Evolutionary conservation across 2,113 vertebrate genomes (phyloP).

Genomic region (Apodemus speciosus): DNA sequence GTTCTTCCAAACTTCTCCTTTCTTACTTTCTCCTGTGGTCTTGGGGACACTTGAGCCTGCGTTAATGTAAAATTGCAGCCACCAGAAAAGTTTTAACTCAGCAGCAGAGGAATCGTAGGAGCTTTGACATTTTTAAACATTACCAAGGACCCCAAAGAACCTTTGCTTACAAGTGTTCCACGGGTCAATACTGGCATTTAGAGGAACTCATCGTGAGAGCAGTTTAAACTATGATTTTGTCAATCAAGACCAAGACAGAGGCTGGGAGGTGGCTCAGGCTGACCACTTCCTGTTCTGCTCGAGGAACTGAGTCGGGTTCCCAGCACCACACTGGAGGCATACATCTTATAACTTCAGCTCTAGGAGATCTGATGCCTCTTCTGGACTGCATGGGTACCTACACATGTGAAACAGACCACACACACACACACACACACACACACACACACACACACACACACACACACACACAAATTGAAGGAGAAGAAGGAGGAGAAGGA

Average conservation of each 20-base stretch:
- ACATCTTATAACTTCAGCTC: not conserved
- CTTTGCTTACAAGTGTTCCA: not conserved
- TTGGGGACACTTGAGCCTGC: not conserved
- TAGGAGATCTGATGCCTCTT: not conserved
- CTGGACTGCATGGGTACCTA: not conserved
- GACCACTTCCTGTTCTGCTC: not conserved
- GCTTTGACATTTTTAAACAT: not conserved
- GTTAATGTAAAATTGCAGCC: not conserved
- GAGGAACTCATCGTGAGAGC: not conserved
- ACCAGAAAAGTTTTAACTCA: not conserved
- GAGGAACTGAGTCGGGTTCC: not conserved
- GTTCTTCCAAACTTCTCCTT: not conserved
- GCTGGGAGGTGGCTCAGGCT: not conserved
- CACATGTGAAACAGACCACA: not conserved
- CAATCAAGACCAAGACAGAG: slow-evolving; percentile 3
- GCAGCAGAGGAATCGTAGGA: not conserved
- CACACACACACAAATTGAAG: not conserved
- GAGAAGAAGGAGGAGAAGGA: too few relatives aligned
- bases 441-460: not conserved
- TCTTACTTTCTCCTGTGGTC: not conserved
- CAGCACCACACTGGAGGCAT: not conserved
- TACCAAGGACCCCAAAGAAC: not conserved
- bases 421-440: not conserved
- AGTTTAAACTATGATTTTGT: not conserved
- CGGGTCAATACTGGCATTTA: not conserved